phyloP scores from a whole-genome alignment of 2,113 vertebrate genomes.

The Aldabrachelys gigantea region DNA sequence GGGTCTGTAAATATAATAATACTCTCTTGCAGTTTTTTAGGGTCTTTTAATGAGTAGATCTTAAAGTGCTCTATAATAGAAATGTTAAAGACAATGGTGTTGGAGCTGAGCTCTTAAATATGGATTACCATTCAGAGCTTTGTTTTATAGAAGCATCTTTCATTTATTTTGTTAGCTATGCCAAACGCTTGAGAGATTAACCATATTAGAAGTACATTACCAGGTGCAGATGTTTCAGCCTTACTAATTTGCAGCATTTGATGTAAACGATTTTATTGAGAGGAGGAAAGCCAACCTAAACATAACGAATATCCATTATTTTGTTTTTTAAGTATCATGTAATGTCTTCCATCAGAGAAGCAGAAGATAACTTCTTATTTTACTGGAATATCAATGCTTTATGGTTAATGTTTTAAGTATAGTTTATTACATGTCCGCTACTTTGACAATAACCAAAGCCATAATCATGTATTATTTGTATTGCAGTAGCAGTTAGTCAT shows the following conservation, averaged over 20 bases:
- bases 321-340: background rate
- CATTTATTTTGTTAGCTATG: background rate
- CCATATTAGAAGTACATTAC: background rate
- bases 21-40: no score
- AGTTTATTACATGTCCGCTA: accelerated
- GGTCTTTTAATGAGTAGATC: no score
- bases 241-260: accelerated
- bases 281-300: background rate
- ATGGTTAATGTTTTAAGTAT: accelerated
- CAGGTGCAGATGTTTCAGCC: accelerated
- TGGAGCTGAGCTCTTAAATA: background rate
- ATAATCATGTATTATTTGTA: accelerated
- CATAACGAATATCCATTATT: background rate
- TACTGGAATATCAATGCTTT: background rate
- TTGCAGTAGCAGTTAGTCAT: accelerated
- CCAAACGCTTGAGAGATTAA: background rate
- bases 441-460: background rate
- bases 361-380: background rate
- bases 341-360: background rate
- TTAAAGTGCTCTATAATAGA: background rate
- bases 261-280: background rate
- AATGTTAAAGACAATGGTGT: background rate
- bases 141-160: background rate
- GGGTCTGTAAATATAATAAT: background rate
- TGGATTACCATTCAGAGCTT: background rate